phyloP scores from a whole-genome alignment of 1,140 invertebrate species.

The Adoxophyes honmai region DNA sequence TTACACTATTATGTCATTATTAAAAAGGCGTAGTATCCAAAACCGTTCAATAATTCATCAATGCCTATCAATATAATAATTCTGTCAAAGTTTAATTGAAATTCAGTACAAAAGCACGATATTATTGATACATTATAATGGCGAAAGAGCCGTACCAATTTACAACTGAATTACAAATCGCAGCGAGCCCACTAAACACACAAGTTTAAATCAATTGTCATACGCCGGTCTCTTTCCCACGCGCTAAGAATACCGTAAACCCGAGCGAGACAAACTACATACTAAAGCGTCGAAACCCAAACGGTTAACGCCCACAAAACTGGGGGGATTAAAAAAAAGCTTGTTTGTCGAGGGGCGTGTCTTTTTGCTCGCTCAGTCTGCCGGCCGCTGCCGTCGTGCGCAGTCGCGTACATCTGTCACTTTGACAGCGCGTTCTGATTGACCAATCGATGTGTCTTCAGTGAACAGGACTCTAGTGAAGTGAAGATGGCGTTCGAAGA shows the following conservation, averaged over 20 bases:
- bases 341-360: conserved; percentile 66
- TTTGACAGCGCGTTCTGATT: conserved; percentile 39
- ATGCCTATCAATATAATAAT: conserved; percentile 73
- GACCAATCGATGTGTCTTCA: conserved; percentile 18
- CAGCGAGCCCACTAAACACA: conserved; percentile 65
- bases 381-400: conserved; percentile 48
- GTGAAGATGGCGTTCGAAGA: conserved; percentile 79
- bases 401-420: conserved; percentile 36
- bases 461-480: conserved; percentile 7
- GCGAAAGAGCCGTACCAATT: conserved; percentile 67
- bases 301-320: conserved; percentile 50
- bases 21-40: conserved; percentile 30
- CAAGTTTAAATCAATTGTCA: conserved; percentile 66
- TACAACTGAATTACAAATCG: conserved; percentile 74
- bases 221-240: conserved; percentile 30
- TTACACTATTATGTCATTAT: conserved; percentile 31
- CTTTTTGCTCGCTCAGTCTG: conserved; percentile 42
- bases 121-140: conserved; percentile 73
- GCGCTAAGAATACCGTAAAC: neutral
- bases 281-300: conserved; percentile 33
- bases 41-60: conserved; percentile 56
- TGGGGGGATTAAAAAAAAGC: conserved; percentile 49
- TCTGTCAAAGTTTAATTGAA: conserved; percentile 74
- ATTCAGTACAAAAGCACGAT: conserved; percentile 63
- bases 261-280: conserved; percentile 29